Percentiles rank a stretch among this genome's conserved stretches.
Evolutionary conservation across 2,888 invertebrate genomes (phyloP).

Genomic region (Emesis russula): DNA sequence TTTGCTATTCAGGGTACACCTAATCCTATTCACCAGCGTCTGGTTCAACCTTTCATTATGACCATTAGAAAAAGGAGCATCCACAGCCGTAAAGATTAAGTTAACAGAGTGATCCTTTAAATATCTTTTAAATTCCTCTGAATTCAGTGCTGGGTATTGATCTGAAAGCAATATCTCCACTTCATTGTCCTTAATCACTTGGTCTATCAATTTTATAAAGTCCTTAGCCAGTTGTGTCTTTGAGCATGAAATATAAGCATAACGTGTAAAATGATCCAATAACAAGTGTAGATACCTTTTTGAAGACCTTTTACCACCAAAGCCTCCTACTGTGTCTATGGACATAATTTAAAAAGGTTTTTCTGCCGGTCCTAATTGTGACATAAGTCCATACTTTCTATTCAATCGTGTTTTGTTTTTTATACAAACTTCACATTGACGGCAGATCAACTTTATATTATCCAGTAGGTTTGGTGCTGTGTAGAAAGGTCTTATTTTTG

Average conservation of each 20-base stretch:
- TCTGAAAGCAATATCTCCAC: slow-evolving; percentile 37
- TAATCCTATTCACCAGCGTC: slow-evolving; percentile 37
- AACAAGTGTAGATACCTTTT: slow-evolving; percentile 39
- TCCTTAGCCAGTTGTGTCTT: slow-evolving; percentile 40
- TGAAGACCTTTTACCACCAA: slow-evolving; percentile 44
- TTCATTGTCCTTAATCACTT: slow-evolving; percentile 44
- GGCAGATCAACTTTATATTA: slow-evolving; percentile 48
- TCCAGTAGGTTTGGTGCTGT: slow-evolving; percentile 48
- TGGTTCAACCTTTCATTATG: slow-evolving; percentile 14
- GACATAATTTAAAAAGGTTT: slow-evolving; percentile 47
- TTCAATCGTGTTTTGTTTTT: slow-evolving; percentile 47
- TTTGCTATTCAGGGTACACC: slow-evolving; percentile 41
- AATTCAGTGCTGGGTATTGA: slow-evolving; percentile 46
- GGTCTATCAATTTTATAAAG: slow-evolving; percentile 39
- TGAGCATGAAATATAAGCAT: slow-evolving; percentile 38
- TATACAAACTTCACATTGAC: slow-evolving; percentile 46
- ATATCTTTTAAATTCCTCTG: slow-evolving; percentile 37
- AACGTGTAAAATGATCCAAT: slow-evolving; percentile 38
- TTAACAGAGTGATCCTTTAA: slow-evolving; percentile 31
- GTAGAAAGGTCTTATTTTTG: slow-evolving; percentile 55
- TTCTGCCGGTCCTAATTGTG: slow-evolving; percentile 35
- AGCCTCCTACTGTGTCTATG: slow-evolving; percentile 41
- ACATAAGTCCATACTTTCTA: slow-evolving; percentile 41
- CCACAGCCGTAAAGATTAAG: slow-evolving; percentile 38
- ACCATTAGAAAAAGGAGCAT: slow-evolving; percentile 45